Percentiles rank a stretch among this genome's conserved stretches.
Conservation (phyloP, 2,888 invertebrate genomes). For the Hipparchia sbordonii region DNA sequence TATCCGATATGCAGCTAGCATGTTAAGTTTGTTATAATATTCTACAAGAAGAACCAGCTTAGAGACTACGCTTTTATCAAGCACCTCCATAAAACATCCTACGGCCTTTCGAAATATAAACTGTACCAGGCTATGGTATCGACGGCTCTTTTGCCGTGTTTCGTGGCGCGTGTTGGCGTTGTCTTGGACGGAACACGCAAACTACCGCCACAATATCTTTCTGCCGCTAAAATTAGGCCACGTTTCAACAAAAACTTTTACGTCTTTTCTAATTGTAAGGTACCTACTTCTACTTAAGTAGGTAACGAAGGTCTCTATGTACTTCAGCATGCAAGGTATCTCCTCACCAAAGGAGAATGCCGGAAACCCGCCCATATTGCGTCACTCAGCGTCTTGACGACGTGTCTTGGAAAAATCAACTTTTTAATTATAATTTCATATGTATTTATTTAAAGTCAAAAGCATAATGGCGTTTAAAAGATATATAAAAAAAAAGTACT, state of each 20-base stretch:
- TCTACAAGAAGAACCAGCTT: not conserved
- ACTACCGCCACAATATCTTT: conserved; percentile 16
- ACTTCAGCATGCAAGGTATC: too few relatives aligned
- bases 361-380: too few relatives aligned
- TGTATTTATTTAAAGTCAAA: too few relatives aligned
- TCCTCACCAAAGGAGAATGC: too few relatives aligned
- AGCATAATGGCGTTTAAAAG: too few relatives aligned
- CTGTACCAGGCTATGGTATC: conserved; percentile 7
- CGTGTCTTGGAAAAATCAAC: too few relatives aligned
- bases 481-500: too few relatives aligned
- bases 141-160: conserved; percentile 17
- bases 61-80: not conserved
- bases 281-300: too few relatives aligned
- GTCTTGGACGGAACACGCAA: conserved; percentile 22
- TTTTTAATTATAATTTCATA: too few relatives aligned
- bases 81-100: not conserved
- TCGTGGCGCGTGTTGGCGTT: conserved; percentile 21
- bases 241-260: conserved; percentile 10
- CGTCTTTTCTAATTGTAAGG: not conserved
- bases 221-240: conserved; percentile 22
- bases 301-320: too few relatives aligned
- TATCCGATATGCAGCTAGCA: not conserved
- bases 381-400: too few relatives aligned
- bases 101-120: not conserved
- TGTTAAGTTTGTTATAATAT: not conserved